phyloP scores from a whole-genome alignment of 1,140 invertebrate species.

The Meteorus sp. region DNA sequence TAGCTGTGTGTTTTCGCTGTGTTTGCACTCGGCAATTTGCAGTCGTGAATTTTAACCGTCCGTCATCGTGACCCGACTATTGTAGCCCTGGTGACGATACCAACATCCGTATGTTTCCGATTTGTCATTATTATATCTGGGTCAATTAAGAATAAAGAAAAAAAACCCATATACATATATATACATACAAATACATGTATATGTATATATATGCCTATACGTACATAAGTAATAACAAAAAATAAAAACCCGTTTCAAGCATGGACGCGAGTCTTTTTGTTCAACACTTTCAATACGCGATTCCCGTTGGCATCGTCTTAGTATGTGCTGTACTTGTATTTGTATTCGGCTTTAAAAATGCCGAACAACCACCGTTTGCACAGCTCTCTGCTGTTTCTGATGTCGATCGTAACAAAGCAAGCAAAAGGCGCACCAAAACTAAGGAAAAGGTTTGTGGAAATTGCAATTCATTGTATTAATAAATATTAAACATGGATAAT shows the following conservation, averaged over 20 bases:
- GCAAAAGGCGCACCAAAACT: conserved; percentile 67
- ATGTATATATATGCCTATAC: too few relatives aligned
- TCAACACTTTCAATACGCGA: conserved; percentile 62
- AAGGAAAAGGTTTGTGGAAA: conserved; percentile 69
- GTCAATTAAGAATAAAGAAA: not conserved
- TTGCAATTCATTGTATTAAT: conserved; percentile 1
- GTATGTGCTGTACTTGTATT: conserved; percentile 69
- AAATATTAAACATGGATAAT: too few relatives aligned
- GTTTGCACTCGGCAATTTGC: conserved; percentile 12
- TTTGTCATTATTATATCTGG: too few relatives aligned
- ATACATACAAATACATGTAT: too few relatives aligned
- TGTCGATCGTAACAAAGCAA: conserved; percentile 67
- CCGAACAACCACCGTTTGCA: conserved; percentile 72
- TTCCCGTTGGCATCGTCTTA: conserved; percentile 68
- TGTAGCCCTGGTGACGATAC: too few relatives aligned
- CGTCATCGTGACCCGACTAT: conserved; percentile 23
- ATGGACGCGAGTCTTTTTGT: conserved; percentile 48
- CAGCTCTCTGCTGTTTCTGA: conserved; percentile 63
- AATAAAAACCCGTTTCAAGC: conserved; percentile 2
- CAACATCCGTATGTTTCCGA: too few relatives aligned
- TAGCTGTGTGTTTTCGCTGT: conserved; percentile 17
- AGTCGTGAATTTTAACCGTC: conserved; percentile 25
- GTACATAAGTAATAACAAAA: too few relatives aligned
- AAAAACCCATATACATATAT: too few relatives aligned
- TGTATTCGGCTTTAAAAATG: conserved; percentile 72